Percentiles rank a stretch among this genome's conserved stretches.
Conservation (phyloP, 37 sponge, comb jelly and placozoan genomes). For the Cliona cf. orientalis region DNA sequence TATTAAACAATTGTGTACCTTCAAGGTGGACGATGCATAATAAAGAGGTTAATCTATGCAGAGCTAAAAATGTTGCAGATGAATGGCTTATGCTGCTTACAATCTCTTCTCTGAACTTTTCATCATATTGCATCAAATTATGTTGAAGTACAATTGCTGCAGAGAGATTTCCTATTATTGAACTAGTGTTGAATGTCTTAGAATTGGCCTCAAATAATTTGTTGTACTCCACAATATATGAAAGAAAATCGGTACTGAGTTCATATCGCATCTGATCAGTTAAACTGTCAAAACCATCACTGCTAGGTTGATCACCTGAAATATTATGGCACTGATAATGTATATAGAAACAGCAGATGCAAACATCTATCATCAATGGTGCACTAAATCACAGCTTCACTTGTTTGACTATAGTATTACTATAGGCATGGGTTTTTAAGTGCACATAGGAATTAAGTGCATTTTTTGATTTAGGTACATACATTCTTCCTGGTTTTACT, state of each 20-base stretch:
- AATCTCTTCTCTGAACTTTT: conserved; percentile 1
- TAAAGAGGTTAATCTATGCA: background rate
- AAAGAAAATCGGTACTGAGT: background rate
- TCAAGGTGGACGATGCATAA: background rate
- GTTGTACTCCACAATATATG: background rate
- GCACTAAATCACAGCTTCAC: too few relatives aligned
- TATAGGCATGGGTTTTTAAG: too few relatives aligned
- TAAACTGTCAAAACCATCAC: background rate
- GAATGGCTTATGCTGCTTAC: background rate
- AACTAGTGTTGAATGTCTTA: background rate
- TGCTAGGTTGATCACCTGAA: background rate
- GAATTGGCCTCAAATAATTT: background rate
- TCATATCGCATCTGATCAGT: background rate
- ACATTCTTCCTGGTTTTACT: too few relatives aligned
- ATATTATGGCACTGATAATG: too few relatives aligned
- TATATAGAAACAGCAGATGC: too few relatives aligned
- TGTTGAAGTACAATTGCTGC: conserved; percentile 1
- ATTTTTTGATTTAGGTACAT: too few relatives aligned
- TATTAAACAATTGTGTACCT: conserved; percentile 9
- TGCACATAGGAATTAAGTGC: too few relatives aligned
- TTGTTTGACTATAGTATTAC: too few relatives aligned
- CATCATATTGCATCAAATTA: background rate
- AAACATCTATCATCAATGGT: too few relatives aligned
- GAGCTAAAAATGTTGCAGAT: background rate
- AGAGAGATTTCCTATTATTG: background rate